Base-by-base conservation (phyloP, 2,113 vertebrate species). In the Sitta europaea region DNA sequence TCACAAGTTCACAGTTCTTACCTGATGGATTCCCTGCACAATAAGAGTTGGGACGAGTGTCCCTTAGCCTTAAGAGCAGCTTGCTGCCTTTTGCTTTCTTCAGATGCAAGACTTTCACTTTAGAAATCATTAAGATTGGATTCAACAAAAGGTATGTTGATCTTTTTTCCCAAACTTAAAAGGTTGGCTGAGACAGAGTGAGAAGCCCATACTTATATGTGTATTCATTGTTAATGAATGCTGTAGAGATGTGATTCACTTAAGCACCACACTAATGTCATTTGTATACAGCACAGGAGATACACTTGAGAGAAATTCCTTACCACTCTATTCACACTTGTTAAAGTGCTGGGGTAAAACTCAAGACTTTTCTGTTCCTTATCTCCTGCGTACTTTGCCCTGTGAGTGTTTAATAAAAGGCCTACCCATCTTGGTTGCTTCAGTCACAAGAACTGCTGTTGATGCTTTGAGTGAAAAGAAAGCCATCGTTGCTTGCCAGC, bases 101-200 rank as follows among this genome's bases (percentile, higher is more conserved):
- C 98, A 98, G 89, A 96, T 96, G 95, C 98, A 97, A 97, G 98
- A 97, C 92, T 97, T 95, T 95, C 88, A 96, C 92, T 96, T 97
- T 98, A 96, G 92, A 98, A 97, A 96, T 94, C 97, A 93, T 92
- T 98, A 96, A 94, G 78, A 97, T 98, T 97, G 96, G 92, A 95
- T 97, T 97, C 98, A 94, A 97, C 97, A 94, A 98, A 98, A 98
- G 98, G 98, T 98, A 98, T 70, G 98, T 98, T 85, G 88, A 88
- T 97, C 94, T 97, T 97, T 98, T 98, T 97, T 98, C 96, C 94
- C 97, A 57, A 95, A 90, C 93, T 93, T 96, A 91, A 97, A 96
- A 94, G 97, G 67, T 40, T 94, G 91, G 43, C 76, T 90, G 77
- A 90, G 67, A 36, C 8, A 0, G 59, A 80, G 77, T 72, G 58